Conservation (phyloP, 2,888 invertebrate species). For the Pediacus dermestoides region DNA sequence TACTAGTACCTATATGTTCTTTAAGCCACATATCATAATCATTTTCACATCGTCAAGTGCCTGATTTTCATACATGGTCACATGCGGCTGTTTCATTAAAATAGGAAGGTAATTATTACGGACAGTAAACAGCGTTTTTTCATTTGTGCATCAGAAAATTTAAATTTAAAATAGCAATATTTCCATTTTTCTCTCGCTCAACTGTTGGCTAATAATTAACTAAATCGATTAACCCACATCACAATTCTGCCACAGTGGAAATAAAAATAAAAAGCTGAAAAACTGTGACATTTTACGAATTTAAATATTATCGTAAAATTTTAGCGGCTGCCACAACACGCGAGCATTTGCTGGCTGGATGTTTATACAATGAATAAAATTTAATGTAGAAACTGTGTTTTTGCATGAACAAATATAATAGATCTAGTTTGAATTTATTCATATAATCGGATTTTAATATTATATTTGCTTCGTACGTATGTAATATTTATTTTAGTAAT, state of each 20-base stretch:
- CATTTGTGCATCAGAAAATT: no score
- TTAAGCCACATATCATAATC: no score
- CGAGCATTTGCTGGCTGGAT: neutral
- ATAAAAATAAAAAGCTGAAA: neutral
- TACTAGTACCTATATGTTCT: no score
- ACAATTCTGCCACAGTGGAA: neutral
- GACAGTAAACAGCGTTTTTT: no score
- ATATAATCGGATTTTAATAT: constrained; percentile 1
- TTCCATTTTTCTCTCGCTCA: neutral
- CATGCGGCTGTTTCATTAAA: no score
- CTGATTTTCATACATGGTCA: no score
- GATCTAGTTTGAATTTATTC: neutral
- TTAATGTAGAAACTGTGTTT: constrained; percentile 1
- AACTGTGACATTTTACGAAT: constrained; percentile 1
- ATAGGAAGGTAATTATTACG: no score
- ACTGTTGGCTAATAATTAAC: constrained; percentile 1
- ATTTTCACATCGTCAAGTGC: no score
- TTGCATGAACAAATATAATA: constrained; percentile 1
- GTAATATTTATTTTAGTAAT: constrained; percentile 1
- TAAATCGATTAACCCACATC: neutral
- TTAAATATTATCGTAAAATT: neutral
- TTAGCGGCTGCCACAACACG: neutral
- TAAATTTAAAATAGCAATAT: no score
- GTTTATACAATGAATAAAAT: constrained; percentile 2
- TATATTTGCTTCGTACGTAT: constrained; percentile 2